Conservation (phyloP, 2,113 vertebrate species). For the Blennius ocellaris region DNA sequence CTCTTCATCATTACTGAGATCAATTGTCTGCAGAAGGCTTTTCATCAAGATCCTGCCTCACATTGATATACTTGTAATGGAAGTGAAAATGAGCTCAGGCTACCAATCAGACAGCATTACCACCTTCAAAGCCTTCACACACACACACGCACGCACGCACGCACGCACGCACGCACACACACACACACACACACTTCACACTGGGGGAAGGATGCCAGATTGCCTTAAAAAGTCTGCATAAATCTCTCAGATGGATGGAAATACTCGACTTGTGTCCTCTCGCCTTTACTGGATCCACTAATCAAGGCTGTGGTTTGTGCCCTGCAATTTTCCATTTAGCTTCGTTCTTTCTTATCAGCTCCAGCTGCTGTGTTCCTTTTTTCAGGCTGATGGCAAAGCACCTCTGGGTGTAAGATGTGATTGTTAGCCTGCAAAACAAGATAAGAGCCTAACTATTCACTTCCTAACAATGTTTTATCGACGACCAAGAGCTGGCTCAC, state of each 20-base stretch:
- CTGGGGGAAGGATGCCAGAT: conserved; percentile 20
- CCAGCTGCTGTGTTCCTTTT: conserved; percentile 41
- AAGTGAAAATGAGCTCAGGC: conserved; percentile 69
- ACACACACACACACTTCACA: conserved; percentile 22
- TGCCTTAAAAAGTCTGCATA: conserved; percentile 21
- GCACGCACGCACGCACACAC: conserved; percentile 8
- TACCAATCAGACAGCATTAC: conserved; percentile 45
- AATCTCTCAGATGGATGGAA: conserved; percentile 49
- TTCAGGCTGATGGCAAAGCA: conserved; percentile 12
- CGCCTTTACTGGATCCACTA: conserved; percentile 45
- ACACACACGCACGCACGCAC: conserved; percentile 3
- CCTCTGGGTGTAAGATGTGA: conserved; percentile 52
- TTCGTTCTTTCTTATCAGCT: conserved; percentile 46
- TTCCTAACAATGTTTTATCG: conserved; percentile 52
- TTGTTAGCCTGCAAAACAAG: conserved; percentile 55
- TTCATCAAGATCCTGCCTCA: conserved; percentile 63
- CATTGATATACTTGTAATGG: conserved; percentile 70
- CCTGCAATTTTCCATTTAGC: conserved; percentile 46
- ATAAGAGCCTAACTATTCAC: conserved; percentile 43
- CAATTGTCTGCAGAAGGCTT: conserved; percentile 64
- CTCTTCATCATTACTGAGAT: conserved; percentile 67
- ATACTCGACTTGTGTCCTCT: conserved; percentile 32
- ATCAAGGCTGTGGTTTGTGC: conserved; percentile 46
- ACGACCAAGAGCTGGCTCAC: conserved; percentile 53
- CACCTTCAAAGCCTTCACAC: conserved; percentile 41